phyloP scores from a whole-genome alignment of 1,140 invertebrate genomes.

The Pseudachorutes palmiensis region DNA sequence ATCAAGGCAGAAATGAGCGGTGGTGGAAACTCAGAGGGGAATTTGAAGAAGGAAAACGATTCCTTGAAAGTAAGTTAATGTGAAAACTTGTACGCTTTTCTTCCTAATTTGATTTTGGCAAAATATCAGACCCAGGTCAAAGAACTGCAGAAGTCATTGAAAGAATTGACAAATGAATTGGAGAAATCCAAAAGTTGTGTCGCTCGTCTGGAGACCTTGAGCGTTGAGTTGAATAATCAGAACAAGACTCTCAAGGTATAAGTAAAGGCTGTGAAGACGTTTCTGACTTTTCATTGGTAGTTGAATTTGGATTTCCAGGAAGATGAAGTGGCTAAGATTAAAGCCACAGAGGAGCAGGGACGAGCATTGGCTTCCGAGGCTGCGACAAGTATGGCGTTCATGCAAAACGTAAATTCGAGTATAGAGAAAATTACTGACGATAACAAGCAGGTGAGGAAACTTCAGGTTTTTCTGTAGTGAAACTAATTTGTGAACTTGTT shows the following conservation, averaged over 20 bases:
- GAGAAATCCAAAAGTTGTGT: slow-evolving; percentile 23
- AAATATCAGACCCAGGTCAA: slow-evolving; percentile 21
- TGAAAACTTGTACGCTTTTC: background rate
- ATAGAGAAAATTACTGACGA: slow-evolving; percentile 22
- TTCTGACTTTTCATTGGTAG: too few relatives aligned
- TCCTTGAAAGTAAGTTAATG: slow-evolving; percentile 8
- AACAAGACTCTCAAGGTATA: slow-evolving; percentile 32
- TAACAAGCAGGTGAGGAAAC: slow-evolving; percentile 17
- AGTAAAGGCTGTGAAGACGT: too few relatives aligned
- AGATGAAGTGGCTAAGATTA: slow-evolving; percentile 27
- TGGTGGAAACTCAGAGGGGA: slow-evolving; percentile 14
- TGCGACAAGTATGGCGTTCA: slow-evolving; percentile 28
- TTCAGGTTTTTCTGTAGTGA: background rate
- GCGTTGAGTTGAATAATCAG: slow-evolving; percentile 33
- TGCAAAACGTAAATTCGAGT: slow-evolving; percentile 28
- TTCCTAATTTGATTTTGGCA: background rate
- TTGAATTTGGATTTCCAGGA: slow-evolving; percentile 14
- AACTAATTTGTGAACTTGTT: background rate
- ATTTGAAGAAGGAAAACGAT: slow-evolving; percentile 16
- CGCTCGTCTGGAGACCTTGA: slow-evolving; percentile 29
- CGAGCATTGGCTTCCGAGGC: slow-evolving; percentile 29
- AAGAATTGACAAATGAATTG: slow-evolving; percentile 21
- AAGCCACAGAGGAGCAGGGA: slow-evolving; percentile 26
- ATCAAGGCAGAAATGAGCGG: background rate
- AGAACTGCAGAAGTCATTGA: slow-evolving; percentile 23